Evolutionary conservation across 1,140 invertebrate species (phyloP), one percentile per base, ranked within the genome.

Genomic region (Psilanteris sp.): DNA sequence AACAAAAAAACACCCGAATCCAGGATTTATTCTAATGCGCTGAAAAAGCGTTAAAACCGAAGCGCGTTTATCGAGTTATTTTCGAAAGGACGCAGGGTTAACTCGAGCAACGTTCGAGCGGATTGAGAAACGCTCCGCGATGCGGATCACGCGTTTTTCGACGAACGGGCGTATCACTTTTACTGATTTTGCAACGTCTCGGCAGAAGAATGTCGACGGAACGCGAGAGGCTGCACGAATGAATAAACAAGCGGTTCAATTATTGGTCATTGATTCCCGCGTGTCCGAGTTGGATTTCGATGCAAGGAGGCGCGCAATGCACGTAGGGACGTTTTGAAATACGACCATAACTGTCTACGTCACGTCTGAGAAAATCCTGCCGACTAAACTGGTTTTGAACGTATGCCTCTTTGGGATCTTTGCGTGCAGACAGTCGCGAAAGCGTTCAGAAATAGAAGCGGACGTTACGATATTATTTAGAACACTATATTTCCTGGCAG

Each of bases 271-370:
- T 73, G 59, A 73, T 50, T 73, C 10, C 22, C 11, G 20, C 10
- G 64, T 55, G 31, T 43, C 59, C 29, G 39, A 26, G 34, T 59
- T 36, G 50, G 20, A 72, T 48, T 44, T 59, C 15, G 50, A 66
- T 32, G 46, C 16, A 66, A 54, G 34, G 59, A 66, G 22, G 46
- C 27, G 44, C 41, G 50, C 24, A 39, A 44, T 27, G 43, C 44
- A 29, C 24, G 26, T 11, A 68, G 50, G 48, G 46, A 62, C 55
- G 48, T 62, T 64, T 72, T 72, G 68, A 72, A 64, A 64, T 66
- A 73, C 43, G 70, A 66, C 52, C 59, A 44, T 59, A 67, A 74
- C 54, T 75, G 62, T 75, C 55, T 67, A 15, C 71, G 71, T 75
- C 62, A 59, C 44, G 62, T 75, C 62, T 61, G 71, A 75, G 71